Conservation (phyloP, 2,797 vertebrate species). For the Mormyrus hasselquistii region DNA sequence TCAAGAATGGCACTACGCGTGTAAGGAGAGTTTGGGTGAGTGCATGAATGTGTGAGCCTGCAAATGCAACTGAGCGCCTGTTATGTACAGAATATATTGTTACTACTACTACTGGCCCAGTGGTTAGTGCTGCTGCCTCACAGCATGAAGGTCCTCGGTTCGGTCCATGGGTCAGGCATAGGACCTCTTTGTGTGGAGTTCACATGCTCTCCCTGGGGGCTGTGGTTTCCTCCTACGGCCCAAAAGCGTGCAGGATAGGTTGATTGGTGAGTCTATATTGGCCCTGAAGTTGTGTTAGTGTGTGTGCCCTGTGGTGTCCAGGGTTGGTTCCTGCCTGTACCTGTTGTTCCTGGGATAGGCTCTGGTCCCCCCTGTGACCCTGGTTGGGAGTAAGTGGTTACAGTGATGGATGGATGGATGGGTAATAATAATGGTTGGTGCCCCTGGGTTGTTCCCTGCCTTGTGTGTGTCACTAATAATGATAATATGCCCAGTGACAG, state of each 20-base stretch:
- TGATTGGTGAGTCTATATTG: background rate
- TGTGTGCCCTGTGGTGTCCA: background rate
- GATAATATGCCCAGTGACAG: background rate
- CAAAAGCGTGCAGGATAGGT: background rate
- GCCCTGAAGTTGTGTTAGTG: background rate
- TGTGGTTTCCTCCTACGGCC: background rate
- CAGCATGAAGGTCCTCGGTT: background rate
- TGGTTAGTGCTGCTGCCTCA: background rate
- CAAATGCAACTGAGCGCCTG: background rate
- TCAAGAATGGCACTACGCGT: background rate
- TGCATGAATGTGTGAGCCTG: background rate
- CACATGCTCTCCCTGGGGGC: too few species aligned
- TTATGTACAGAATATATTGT: background rate
- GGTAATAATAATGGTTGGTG: background rate
- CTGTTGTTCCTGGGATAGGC: background rate
- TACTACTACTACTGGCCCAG: too few species aligned
- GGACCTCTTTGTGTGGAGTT: background rate
- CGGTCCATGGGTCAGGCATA: background rate
- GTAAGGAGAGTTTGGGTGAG: background rate
- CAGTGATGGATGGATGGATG: background rate
- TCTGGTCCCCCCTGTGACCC: background rate
- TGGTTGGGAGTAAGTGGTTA: background rate
- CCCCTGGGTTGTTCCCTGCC: background rate
- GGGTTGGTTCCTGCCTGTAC: background rate
- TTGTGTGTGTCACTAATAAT: background rate